Evolutionary conservation across 2,113 vertebrate genomes (phyloP), one percentile per base, ranked within the genome.

Genomic region (Maccullochella peelii): DNA sequence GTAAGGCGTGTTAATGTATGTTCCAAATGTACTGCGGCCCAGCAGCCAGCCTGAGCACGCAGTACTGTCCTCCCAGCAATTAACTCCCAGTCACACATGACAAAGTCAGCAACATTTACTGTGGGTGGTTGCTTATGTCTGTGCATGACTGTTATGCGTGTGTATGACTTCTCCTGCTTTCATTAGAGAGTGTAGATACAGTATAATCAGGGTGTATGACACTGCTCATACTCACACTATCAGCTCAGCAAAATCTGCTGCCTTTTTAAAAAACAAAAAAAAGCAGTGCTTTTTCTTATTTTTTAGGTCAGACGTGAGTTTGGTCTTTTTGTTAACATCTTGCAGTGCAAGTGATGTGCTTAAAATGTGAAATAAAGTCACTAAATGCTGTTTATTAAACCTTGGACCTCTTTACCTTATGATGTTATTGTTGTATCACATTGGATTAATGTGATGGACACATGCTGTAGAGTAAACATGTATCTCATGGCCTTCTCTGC

Each of bases 1-100:
- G 67, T 52, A 59, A 73, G n/a, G 50, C n/a, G 20, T 30, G 40
- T 73, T 78, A 58, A 84, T 78, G 72, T 65, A 18, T 62, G 33
- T 70, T 79, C 77, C 36, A 72, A 63, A 65, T 20, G 67, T 42
- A 10, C 50, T 66, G 23, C 23, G 69, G 70, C 25, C 65, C 10
- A 72, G 63, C 49, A 36, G 27, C 36, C 20, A 23, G 5, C 11
- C 62, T 30, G 11, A 33, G 52, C 40, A 15, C 15, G 20, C 23
- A 42, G 62, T 11, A 42, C 71, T 20, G 47, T 70, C 55, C 25
- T 76, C 33, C 57, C 38, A 54, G 20, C 20, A 58, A 71, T 83
- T 49, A 72, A 27, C 58, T 65, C 47, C 14, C 38, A 65, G 40
- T 27, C 71, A 30, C 40, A 77, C 21, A 44, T 2, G 18, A 33